Base-by-base conservation (phyloP, 2,888 invertebrate species). In the Cephus nigrinus region DNA sequence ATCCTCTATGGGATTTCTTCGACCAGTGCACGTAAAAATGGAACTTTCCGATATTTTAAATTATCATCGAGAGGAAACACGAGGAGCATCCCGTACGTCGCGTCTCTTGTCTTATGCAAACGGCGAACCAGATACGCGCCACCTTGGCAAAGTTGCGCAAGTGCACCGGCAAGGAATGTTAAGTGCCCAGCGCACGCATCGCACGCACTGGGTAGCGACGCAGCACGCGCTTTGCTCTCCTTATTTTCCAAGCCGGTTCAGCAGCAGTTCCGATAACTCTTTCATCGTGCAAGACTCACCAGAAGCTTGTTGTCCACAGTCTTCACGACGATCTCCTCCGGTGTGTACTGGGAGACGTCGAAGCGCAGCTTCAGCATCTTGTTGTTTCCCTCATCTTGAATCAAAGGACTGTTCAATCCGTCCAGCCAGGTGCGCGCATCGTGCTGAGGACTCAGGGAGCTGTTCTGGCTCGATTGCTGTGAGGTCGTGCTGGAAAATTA, bases 301-400 rank as follows among this genome's bases (percentile, higher is more conserved):
- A 98, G 93, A 91, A 99, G 94, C 94, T 98, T 97, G 93, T 98
- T 98, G 93, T 99, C 99, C 86, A 98, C 97, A 83, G 99, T 99
- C 93, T 98, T 99, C 84, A 99, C 98, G 90, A 98, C 97, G 91
- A 99, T 98, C 94, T 99, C 99, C 92, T 99, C 99, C 75, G 97
- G 97, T 78, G 97, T 96, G 93, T 99, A 99, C 92, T 99, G 98
- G 90, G 98, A 97, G 86, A 99, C 98, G 92, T 99, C 99, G 93
- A 99, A 99, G 90, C 98, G 94, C 83, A 99, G 94, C 91, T 98
- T 98, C 86, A 99, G 94, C 91, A 96, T 96, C 93, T 98, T 98
- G 93, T 96, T 98, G 91, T 98, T 97, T 77, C 97, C 98, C 89
- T 98, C 97, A 87, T 98, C 97, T 92, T 98, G 97, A 92, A 97